Percentiles rank a stretch among this genome's conserved stretches.
Conservation (phyloP, 2,888 invertebrate species). For the Noctuana brunneofusca region DNA sequence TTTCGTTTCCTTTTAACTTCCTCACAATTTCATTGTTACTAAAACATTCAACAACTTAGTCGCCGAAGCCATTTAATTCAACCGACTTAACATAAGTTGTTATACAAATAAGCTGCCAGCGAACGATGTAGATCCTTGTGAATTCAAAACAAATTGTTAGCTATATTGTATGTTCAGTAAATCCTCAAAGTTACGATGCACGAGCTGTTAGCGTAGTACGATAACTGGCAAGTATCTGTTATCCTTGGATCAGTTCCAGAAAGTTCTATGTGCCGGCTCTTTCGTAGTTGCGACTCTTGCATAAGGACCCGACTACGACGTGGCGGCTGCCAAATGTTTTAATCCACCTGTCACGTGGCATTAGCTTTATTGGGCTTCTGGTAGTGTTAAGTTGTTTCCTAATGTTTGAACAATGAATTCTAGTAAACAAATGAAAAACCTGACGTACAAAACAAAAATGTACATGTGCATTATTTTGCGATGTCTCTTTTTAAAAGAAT, state of each 20-base stretch:
- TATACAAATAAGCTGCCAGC: too few species aligned
- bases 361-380: constrained; percentile 5
- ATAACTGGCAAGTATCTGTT: constrained; percentile 35
- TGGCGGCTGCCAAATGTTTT: constrained; percentile 20
- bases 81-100: neutral
- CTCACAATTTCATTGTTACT: neutral
- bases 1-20: neutral
- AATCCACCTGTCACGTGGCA: constrained; percentile 19
- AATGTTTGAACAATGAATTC: neutral
- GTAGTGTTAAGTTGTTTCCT: neutral
- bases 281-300: constrained; percentile 22
- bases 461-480: too few species aligned
- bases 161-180: constrained; percentile 15
- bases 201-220: constrained; percentile 17
- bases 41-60: neutral
- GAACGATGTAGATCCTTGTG: neutral
- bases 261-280: constrained; percentile 29
- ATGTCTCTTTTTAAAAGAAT: too few species aligned
- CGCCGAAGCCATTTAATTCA: neutral
- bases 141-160: constrained; percentile 13
- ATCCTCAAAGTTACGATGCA: constrained; percentile 22
- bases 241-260: constrained; percentile 41
- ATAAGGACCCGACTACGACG: constrained; percentile 7
- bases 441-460: too few species aligned
- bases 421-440: neutral